These are phyloP conservation scores for Meghimatium bilineatum DNA, from an alignment of 2,888 invertebrate species.

Conservation along the genomic window DNA sequence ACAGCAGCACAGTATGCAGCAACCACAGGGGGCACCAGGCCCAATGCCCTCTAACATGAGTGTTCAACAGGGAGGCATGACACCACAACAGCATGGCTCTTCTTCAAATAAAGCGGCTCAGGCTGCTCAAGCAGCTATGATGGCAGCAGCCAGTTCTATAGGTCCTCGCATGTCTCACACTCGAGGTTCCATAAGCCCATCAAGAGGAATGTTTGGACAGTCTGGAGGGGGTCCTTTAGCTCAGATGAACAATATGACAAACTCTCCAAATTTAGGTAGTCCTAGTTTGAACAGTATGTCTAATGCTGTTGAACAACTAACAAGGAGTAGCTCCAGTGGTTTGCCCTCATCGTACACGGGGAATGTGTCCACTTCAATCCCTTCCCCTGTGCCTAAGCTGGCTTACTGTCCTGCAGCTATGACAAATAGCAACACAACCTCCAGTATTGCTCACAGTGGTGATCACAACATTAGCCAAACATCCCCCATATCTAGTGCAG, in stretches of 20 bases:
- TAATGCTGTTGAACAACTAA: conserved; percentile 56
- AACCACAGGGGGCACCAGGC: conserved; percentile 34
- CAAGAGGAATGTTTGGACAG: conserved; percentile 60
- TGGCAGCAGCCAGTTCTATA: conserved; percentile 72
- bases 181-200: conserved; percentile 52
- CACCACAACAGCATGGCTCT: conserved; percentile 34
- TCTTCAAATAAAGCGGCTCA: conserved; percentile 70
- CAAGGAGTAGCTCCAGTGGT: conserved; percentile 42
- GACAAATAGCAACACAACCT: conserved; percentile 36
- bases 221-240: conserved; percentile 57
- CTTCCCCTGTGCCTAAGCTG: conserved; percentile 47
- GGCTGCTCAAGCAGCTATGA: conserved; percentile 74
- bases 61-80: conserved; percentile 48
- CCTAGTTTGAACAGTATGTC: conserved; percentile 57
- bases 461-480: conserved; percentile 37
- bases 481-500: conserved; percentile 51
- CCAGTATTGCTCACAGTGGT: conserved; percentile 44
- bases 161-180: conserved; percentile 50
- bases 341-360: conserved; percentile 38
- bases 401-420: conserved; percentile 37
- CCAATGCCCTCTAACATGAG: conserved; percentile 44
- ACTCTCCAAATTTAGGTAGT: conserved; percentile 52
- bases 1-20: conserved; percentile 42
- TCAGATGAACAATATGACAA: conserved; percentile 65
- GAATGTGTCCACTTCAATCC: conserved; percentile 32